Percentiles rank a stretch among this genome's conserved stretches.
These are phyloP conservation scores for Dinoponera quadriceps DNA, from an alignment of 1,140 invertebrate genomes.

Conservation along the genomic window DNA sequence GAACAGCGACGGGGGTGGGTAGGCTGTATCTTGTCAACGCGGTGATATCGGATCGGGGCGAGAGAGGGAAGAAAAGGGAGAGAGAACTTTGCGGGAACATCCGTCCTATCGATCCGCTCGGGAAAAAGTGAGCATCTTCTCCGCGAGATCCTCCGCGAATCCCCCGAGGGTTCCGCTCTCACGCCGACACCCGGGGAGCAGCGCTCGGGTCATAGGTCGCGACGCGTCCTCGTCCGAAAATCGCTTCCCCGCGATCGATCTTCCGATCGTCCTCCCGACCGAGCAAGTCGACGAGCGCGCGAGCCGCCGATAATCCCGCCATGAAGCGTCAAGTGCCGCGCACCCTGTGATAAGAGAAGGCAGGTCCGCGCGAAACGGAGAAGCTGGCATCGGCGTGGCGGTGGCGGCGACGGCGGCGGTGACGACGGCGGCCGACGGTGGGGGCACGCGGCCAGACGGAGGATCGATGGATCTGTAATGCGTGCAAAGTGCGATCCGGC, in stretches of 20 bases:
- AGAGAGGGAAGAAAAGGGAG: neutral
- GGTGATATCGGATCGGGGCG: neutral
- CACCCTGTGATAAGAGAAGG: slow-evolving; percentile 48
- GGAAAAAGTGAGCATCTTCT: slow-evolving; percentile 34
- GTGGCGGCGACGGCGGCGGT: slow-evolving; percentile 9
- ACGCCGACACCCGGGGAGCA: neutral
- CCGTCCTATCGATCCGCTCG: slow-evolving; percentile 31
- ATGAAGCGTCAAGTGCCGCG: slow-evolving; percentile 44
- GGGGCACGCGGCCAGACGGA: neutral
- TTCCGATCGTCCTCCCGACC: too few species aligned
- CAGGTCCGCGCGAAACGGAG: slow-evolving; percentile 38
- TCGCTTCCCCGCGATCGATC: too few species aligned
- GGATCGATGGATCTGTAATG: slow-evolving; percentile 62
- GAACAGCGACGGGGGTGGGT: neutral
- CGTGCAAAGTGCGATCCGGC: slow-evolving; percentile 56
- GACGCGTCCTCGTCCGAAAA: too few species aligned
- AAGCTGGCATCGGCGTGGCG: slow-evolving; percentile 48
- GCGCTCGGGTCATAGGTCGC: neutral
- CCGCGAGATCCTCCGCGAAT: neutral
- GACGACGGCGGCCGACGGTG: neutral
- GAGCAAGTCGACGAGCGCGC: too few species aligned
- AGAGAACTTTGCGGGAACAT: slow-evolving; percentile 5
- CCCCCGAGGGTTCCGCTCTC: slow-evolving; percentile 17
- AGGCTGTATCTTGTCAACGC: neutral
- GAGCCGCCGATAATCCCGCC: slow-evolving; percentile 52